Conservation (phyloP, 1,140 invertebrate species). For the Orchesella cincta region DNA sequence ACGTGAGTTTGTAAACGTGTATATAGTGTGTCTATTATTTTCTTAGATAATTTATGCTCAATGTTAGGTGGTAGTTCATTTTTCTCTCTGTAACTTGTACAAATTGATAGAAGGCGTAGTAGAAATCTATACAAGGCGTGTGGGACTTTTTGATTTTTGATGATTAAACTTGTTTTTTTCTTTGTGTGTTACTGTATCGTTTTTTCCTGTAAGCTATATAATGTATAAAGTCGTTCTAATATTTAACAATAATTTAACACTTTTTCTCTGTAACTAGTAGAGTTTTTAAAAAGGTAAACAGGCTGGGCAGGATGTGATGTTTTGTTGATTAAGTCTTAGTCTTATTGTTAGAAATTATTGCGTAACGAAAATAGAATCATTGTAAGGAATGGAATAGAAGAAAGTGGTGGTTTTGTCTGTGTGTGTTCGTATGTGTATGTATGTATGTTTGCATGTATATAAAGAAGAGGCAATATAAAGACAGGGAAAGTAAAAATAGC, state of each 20-base stretch:
- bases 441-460: background rate
- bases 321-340: constrained; percentile 26
- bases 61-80: background rate
- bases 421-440: no score
- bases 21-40: no score
- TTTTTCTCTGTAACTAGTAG: background rate
- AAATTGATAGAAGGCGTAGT: no score
- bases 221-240: no score
- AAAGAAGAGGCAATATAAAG: no score
- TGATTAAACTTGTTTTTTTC: background rate
- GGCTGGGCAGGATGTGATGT: constrained; percentile 29
- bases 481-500: no score
- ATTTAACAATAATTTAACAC: background rate
- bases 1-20: no score
- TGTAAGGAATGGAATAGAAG: background rate
- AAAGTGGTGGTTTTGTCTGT: no score
- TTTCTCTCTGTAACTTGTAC: background rate
- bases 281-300: constrained; percentile 26
- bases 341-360: constrained; percentile 8
- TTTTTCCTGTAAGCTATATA: background rate
- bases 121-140: constrained; percentile 5
- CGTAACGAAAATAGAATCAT: background rate
- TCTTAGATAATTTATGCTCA: background rate
- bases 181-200: background rate
- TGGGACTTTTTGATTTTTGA: background rate